Conservation (phyloP, 2,113 vertebrate genomes). For the Albula glossodonta region DNA sequence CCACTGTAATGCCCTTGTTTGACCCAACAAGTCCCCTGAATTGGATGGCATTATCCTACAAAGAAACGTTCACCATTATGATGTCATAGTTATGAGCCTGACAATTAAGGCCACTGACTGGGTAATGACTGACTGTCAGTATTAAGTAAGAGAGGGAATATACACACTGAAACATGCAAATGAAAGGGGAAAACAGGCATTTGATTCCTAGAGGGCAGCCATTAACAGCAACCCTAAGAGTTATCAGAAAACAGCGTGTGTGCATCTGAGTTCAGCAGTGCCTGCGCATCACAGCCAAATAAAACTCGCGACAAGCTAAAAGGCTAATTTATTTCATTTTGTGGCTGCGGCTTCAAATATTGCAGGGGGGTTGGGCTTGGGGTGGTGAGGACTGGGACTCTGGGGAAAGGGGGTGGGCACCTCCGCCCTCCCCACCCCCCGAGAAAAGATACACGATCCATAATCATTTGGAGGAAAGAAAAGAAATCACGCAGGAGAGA, state of each 20-base stretch:
- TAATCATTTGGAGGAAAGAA: slow-evolving; percentile 68
- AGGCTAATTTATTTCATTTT: slow-evolving; percentile 66
- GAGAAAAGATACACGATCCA: slow-evolving; percentile 59
- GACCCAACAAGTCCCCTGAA: too few relatives aligned
- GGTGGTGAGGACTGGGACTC: neutral
- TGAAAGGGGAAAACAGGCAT: neutral
- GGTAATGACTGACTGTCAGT: too few relatives aligned
- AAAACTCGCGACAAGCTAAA: slow-evolving; percentile 61
- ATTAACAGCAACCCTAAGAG: neutral
- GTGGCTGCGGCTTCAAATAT: slow-evolving; percentile 31
- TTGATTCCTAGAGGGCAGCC: neutral
- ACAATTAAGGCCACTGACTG: too few relatives aligned
- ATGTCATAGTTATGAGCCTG: too few relatives aligned
- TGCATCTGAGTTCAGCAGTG: slow-evolving; percentile 35
- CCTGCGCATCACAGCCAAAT: slow-evolving; percentile 46
- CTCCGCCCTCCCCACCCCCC: slow-evolving; percentile 32
- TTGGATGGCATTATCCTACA: too few relatives aligned
- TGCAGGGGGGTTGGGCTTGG: neutral
- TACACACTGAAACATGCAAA: neutral
- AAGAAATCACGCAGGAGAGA: slow-evolving; percentile 53
- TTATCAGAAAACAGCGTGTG: neutral
- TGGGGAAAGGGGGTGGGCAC: neutral
- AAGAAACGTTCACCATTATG: too few relatives aligned
- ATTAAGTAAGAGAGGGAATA: neutral
- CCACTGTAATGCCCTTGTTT: too few relatives aligned